Base-by-base conservation (phyloP, 1,140 invertebrate species). In the Octopus bimaculoides region DNA sequence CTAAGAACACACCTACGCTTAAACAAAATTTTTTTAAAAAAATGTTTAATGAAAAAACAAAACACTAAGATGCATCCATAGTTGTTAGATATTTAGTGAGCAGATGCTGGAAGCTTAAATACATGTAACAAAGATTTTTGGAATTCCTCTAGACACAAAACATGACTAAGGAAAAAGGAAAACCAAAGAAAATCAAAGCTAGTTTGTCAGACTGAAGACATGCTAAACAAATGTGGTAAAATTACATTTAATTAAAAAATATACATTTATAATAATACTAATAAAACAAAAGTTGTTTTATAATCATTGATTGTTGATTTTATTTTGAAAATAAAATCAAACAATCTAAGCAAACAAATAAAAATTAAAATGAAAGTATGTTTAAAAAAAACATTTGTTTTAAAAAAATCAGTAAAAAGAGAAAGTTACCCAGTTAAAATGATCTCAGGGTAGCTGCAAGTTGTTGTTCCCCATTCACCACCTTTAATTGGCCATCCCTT, bases 391-490 rank as follows among this genome's bases (percentile, higher is more conserved):
- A 52, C 12, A 78, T 14, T 76, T 75, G 73, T 41, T 41, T 41
- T 41, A 41, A 41, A 41, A 41, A 41, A 41, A 41, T 41, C 26
- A 41, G 26, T 20, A 71, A 12, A 8, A 71, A 71, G 66, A 55
- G 8, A 71, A 52, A 81, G 85, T 84, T 82, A 89, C 89, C 96
- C 97, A 73, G 97, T 99, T 75, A 99, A 93, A 84, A 99, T 96
- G 87, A 99, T 96, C 92, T 99, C 97, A 89, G 95, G 95, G 91
- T 99, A 99, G 90, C 95, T 96, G 91, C 96, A 96, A 78, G 95
- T 96, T 81, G 95, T 94, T 52, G 95, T 94, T 80, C 95, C 96
- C 97, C 97, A 98, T 81, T 89, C 95, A n/a, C 97, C 97, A 71
- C 97, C 97, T 84, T 93, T 94, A 80, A 99, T 93, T 76, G 97